Evolutionary conservation across 2,797 vertebrate species (phyloP).

Genomic region (Nasua narica): DNA sequence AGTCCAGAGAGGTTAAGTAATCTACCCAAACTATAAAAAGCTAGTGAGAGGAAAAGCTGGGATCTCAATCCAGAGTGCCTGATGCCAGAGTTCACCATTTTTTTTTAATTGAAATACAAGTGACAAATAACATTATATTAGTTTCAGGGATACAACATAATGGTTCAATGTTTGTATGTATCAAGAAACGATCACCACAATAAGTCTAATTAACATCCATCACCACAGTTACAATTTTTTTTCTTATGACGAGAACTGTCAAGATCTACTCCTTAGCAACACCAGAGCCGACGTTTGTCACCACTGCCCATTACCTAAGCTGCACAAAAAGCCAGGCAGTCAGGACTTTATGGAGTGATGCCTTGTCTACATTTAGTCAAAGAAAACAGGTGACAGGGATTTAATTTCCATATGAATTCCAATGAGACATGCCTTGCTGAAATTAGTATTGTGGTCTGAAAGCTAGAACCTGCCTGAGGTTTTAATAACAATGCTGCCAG

Average conservation of each 20-base stretch:
- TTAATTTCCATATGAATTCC: background rate
- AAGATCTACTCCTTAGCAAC: background rate
- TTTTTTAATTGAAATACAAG: background rate
- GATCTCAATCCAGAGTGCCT: background rate
- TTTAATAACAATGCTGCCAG: background rate
- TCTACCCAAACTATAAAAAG: background rate
- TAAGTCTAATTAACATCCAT: background rate
- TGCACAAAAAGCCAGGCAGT: background rate
- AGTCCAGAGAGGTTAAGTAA: background rate
- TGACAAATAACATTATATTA: background rate
- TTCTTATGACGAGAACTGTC: background rate
- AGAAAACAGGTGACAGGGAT: background rate
- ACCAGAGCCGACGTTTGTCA: background rate
- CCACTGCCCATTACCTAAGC: background rate
- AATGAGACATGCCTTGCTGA: background rate
- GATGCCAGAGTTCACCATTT: background rate
- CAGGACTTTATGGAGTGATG: background rate
- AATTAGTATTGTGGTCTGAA: background rate
- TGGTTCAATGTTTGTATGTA: background rate
- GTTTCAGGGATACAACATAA: background rate
- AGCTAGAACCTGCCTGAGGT: background rate
- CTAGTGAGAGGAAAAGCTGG: background rate
- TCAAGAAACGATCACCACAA: background rate
- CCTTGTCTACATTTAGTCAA: background rate
- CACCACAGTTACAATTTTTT: background rate